Evolutionary conservation across 2,113 vertebrate genomes (phyloP).

Genomic region (Nicator chloris): DNA sequence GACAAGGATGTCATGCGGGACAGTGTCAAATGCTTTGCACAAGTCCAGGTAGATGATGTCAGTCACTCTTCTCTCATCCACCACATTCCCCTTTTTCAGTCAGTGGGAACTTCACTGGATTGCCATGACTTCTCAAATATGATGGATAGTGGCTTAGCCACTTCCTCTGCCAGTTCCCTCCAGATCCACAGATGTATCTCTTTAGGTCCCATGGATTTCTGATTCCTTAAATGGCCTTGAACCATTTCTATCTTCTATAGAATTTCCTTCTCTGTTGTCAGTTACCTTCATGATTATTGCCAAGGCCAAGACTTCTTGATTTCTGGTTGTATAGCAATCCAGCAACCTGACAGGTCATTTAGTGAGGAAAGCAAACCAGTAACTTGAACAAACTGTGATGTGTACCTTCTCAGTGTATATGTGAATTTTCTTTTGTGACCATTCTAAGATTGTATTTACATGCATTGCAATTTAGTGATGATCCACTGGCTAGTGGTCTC

Average conservation of each 20-base stretch:
- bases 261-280: neutral
- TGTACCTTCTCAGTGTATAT: constrained; percentile 30
- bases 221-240: neutral
- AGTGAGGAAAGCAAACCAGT: neutral
- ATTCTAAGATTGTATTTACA: neutral
- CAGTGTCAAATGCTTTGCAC: neutral
- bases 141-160: neutral
- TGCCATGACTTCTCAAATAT: neutral
- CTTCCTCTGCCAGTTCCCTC: neutral
- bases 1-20: neutral
- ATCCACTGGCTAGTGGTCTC: neutral
- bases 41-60: neutral
- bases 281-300: neutral
- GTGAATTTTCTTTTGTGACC: constrained; percentile 17
- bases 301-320: neutral
- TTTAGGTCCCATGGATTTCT: neutral
- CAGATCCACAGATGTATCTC: neutral
- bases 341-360: neutral
- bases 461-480: neutral
- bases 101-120: neutral
- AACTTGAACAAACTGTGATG: constrained; percentile 40
- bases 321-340: neutral
- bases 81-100: neutral
- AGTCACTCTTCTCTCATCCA: neutral
- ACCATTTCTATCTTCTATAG: neutral